Base-by-base conservation (phyloP, 2,888 invertebrate genomes). In the Drosophila silvestris region DNA sequence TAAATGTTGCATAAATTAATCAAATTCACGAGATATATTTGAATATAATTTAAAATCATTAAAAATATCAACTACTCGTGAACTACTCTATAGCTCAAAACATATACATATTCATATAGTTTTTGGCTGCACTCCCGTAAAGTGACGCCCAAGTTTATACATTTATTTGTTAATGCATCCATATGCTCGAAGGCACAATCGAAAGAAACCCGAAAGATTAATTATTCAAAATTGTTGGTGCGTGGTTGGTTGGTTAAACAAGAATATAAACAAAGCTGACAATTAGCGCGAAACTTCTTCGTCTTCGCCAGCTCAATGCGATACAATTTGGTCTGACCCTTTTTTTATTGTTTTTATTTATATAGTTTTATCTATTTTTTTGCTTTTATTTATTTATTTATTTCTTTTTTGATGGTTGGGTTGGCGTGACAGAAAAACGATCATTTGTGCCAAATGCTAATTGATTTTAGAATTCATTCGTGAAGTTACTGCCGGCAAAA, bases 401-500 rank as follows among this genome's bases (percentile, higher is more conserved):
- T 67, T 47, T 47, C 1, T 47, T 67, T 68, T 79, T 79, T 79
- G 79, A 79, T 67, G 79, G 52, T 79, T 79, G 72, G 74, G 77
- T 77, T 75, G 67, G 83, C 77, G 82, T 89, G 91, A 92, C 91
- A 91, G 91, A 84, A 91, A 91, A 91, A 91, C 91, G 83, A 87
- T 90, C 86, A 83, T 83, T 81, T 85, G 91, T 91, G 92, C 91
- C 92, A 92, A 92, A 85, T 83, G 88, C 91, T 92, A 92, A 92
- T 92, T 92, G 92, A 92, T 92, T 92, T 91, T 92, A 88, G 88
- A 91, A 91, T 92, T 91, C 91, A 92, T 85, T 87, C 86, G 90
- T 84, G 78, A 79, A 72, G 71, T 30, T 61, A 62, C 41, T 70
- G 67, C 70, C 72, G 72, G 50, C 65, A 51, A 58, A 77, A 76